Evolutionary conservation across 2,113 vertebrate species (phyloP).

Genomic region (Indicator indicator): DNA sequence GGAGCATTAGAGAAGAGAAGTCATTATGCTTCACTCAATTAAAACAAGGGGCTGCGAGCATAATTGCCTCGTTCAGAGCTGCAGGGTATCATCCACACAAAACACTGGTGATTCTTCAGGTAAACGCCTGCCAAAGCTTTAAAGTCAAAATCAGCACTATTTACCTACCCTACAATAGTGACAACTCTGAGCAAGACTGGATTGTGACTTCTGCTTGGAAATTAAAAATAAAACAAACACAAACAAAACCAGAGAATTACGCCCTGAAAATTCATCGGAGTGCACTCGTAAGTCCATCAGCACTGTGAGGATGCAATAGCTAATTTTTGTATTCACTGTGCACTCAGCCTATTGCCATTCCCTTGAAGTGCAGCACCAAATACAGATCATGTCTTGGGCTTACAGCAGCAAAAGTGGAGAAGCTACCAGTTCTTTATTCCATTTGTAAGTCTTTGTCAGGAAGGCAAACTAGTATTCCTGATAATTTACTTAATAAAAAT

Average conservation of each 20-base stretch:
- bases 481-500: conserved; percentile 19
- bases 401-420: not conserved
- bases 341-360: not conserved
- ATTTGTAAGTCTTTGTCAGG: not conserved
- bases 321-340: not conserved
- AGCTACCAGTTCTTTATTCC: conserved; percentile 6
- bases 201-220: not conserved
- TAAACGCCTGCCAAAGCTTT: conserved; percentile 39
- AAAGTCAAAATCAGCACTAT: not conserved
- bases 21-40: conserved; percentile 64
- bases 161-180: not conserved
- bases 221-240: not conserved
- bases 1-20: conserved; percentile 44
- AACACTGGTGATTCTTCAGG: conserved; percentile 39
- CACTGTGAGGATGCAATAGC: rapidly evolving
- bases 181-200: not conserved
- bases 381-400: not conserved
- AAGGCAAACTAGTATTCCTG: not conserved
- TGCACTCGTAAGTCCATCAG: not conserved
- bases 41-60: conserved; percentile 53
- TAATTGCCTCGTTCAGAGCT: conserved; percentile 62
- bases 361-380: not conserved
- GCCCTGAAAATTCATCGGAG: not conserved
- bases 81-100: conserved; percentile 42
- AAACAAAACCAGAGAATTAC: not conserved